Evolutionary conservation across 2,797 vertebrate genomes (phyloP).

Genomic region (Lagorchestes hirsutus): DNA sequence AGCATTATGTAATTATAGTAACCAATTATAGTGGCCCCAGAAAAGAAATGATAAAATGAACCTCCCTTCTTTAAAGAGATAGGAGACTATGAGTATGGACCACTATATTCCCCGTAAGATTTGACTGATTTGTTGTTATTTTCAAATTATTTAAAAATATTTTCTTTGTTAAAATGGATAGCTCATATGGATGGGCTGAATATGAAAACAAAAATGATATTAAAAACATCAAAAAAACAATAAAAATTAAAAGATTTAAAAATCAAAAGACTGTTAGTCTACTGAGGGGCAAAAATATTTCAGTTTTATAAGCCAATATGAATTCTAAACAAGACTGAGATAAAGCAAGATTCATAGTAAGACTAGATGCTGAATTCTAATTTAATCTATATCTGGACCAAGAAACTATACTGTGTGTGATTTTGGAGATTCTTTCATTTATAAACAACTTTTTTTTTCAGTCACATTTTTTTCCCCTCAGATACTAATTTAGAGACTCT

Average conservation of each 20-base stretch:
- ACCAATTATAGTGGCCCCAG: no score
- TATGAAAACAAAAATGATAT: background rate
- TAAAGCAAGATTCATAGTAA: background rate
- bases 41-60: background rate
- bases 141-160: background rate
- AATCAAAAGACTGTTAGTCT: background rate
- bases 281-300: background rate
- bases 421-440: slow-evolving; percentile 34
- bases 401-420: slow-evolving; percentile 30
- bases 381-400: slow-evolving; percentile 1
- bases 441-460: slow-evolving; percentile 38
- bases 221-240: no score
- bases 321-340: background rate
- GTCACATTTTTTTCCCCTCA: slow-evolving; percentile 32
- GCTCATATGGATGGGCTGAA: background rate
- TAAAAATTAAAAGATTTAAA: background rate
- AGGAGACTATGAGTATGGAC: background rate
- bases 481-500: slow-evolving; percentile 73
- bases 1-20: no score
- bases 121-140: background rate
- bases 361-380: slow-evolving; percentile 33
- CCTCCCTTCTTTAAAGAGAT: background rate
- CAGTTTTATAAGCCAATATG: background rate
- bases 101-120: background rate
- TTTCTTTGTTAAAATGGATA: background rate